Conservation (phyloP, 2,113 vertebrate species). For the Saimiri boliviensis region DNA sequence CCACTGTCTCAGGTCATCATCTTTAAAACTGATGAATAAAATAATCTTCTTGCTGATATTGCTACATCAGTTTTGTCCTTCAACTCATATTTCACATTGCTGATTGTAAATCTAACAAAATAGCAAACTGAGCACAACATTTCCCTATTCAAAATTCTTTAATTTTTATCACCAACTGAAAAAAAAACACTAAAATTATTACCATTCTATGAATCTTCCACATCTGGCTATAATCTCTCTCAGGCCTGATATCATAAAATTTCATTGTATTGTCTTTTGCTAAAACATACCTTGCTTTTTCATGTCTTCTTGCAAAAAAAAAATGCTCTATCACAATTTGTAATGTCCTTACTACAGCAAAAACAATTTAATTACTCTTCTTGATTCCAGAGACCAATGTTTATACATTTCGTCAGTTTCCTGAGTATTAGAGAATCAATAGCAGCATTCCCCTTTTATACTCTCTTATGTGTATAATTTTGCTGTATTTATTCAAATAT, state of each 20-base stretch:
- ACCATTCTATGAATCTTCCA: background rate
- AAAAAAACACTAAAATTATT: background rate
- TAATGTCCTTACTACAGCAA: background rate
- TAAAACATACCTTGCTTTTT: background rate
- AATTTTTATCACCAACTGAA: background rate
- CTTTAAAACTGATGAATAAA: background rate
- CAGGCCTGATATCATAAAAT: background rate
- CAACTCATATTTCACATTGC: background rate
- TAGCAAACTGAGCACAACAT: background rate
- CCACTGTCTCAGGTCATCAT: background rate
- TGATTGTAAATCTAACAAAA: background rate
- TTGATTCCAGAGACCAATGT: background rate
- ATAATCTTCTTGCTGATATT: background rate
- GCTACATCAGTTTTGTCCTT: background rate
- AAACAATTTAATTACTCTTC: background rate
- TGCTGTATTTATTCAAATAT: background rate
- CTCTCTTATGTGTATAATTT: background rate
- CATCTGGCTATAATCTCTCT: background rate
- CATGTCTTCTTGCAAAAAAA: background rate
- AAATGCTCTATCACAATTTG: background rate
- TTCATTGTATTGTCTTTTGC: background rate
- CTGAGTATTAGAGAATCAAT: background rate
- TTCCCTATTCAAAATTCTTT: background rate
- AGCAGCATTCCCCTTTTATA: background rate
- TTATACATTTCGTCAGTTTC: background rate